Base-by-base conservation (phyloP, 2,888 invertebrate species). In the Eilema sororculum region DNA sequence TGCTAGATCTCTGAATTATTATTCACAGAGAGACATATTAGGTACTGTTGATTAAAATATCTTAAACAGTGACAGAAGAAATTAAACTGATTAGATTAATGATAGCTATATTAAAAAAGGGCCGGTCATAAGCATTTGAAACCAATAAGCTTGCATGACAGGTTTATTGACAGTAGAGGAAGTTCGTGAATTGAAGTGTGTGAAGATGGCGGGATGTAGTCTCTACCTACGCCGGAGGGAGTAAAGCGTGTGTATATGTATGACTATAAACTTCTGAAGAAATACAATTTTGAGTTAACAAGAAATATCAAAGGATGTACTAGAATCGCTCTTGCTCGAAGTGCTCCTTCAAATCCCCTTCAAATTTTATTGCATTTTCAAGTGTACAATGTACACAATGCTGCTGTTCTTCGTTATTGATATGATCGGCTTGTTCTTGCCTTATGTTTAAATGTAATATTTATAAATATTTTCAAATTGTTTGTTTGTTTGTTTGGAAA, bases 301-400 rank as follows among this genome's bases (percentile, higher is more conserved):
- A 20, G 46, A 46, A n/a, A 52, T n/a, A 52, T 52, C 52, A n/a
- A 52, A 52, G n/a, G 52, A 9, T 52, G 8, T 52, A n/a, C 52
- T n/a, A 52, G 52, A 52, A n/a, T 20, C n/a, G 52, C 52, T 52
- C 52, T 52, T 52, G 52, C 6, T n/a, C n/a, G 3, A 52, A 52
- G 9, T 52, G 52, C n/a, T 52, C 52, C n/a, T 52, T 3, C n/a
- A 8, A 13, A 46, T 46, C 2, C n/a, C 16, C 52, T 52, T 52
- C 52, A 52, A n/a, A n/a, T 52, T 52, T 52, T 52, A 52, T 52
- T 52, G n/a, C 52, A 52, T 52, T 52, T 52, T 52, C n/a, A 52
- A 52, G 8, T 52, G 52, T 20, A 52, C 20, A n/a, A 20, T n/a
- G 8, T 52, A n/a, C 8, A 52, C 20, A n/a, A 20, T n/a, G n/a